These are phyloP conservation scores for Girardia tigrina DNA, from an alignment of 2,888 invertebrate genomes.

Conservation along the genomic window DNA sequence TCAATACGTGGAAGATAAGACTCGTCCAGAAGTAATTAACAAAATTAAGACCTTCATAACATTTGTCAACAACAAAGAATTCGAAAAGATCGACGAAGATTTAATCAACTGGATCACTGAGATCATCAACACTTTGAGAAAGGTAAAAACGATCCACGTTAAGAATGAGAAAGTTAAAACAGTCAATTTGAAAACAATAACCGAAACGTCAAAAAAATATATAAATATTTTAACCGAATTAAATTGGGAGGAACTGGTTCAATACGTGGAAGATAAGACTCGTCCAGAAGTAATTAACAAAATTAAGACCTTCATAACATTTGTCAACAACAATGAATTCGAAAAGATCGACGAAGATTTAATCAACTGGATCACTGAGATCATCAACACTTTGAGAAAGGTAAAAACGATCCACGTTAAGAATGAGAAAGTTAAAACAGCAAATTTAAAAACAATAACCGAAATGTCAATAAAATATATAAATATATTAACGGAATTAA, in stretches of 20 bases:
- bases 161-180: not conserved
- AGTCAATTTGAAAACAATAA: not conserved
- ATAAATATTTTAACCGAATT: not conserved
- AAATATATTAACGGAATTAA: not conserved
- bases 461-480: not conserved
- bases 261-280: not conserved
- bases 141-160: not conserved
- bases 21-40: not conserved
- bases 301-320: not conserved
- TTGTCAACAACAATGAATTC: not conserved
- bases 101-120: not conserved
- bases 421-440: not conserved
- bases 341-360: not conserved
- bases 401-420: not conserved
- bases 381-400: not conserved
- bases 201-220: not conserved
- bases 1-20: not conserved
- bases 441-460: not conserved
- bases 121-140: not conserved
- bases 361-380: not conserved
- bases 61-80: not conserved
- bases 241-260: not conserved
- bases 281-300: not conserved
- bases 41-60: slow-evolving; percentile 5
- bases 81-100: not conserved